Evolutionary conservation across 2,888 invertebrate genomes (phyloP).

Genomic region (Meiosimyza decipiens): DNA sequence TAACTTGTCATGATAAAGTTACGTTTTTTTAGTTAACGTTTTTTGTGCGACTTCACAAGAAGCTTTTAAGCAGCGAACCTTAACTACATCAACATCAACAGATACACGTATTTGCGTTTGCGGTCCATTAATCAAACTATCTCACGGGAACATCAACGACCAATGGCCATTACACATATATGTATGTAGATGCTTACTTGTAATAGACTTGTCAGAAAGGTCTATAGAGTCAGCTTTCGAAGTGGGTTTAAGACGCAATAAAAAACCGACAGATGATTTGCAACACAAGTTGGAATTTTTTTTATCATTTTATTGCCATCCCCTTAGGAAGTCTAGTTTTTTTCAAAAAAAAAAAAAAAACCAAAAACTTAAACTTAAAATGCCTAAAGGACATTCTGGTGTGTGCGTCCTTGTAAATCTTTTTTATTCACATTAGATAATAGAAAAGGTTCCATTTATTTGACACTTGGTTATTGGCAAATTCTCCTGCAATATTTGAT

Average conservation of each 20-base stretch:
- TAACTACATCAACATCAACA: slow-evolving; percentile 3
- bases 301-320: too few species aligned
- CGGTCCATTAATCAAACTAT: slow-evolving; percentile 63
- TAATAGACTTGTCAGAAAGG: too few species aligned
- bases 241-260: slow-evolving; percentile 11
- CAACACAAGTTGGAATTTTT: too few species aligned
- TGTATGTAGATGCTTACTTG: slow-evolving; percentile 23
- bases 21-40: not conserved
- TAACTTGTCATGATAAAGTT: slow-evolving; percentile 21
- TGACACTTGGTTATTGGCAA: slow-evolving; percentile 40
- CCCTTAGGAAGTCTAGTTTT: too few species aligned
- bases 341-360: too few species aligned
- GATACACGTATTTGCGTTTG: not conserved
- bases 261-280: not conserved
- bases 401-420: not conserved
- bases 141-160: slow-evolving; percentile 60
- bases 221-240: too few species aligned
- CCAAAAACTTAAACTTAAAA: too few species aligned
- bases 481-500: slow-evolving; percentile 37
- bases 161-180: too few species aligned
- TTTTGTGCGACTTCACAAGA: not conserved
- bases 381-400: too few species aligned
- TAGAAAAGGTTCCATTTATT: slow-evolving; percentile 33
- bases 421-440: slow-evolving; percentile 22
- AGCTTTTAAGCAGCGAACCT: not conserved